These are phyloP conservation scores for Chionis minor DNA, from an alignment of 2,113 vertebrate species.

Conservation along the genomic window DNA sequence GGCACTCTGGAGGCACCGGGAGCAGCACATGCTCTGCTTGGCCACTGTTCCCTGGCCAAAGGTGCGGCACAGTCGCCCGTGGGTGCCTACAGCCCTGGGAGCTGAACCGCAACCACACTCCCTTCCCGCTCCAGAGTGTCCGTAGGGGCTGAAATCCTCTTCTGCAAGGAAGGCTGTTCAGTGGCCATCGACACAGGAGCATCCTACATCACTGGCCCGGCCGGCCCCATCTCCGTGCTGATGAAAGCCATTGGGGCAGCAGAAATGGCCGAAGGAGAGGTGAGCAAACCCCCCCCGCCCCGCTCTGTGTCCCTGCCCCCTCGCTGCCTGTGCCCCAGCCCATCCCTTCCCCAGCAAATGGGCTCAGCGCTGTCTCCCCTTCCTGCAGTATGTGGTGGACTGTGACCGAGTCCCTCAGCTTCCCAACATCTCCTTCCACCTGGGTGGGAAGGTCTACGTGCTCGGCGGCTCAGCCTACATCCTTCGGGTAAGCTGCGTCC, in stretches of 20 bases:
- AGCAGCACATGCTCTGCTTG: not conserved
- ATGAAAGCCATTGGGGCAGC: constrained; percentile 87
- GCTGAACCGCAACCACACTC: not conserved
- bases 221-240: constrained; percentile 81
- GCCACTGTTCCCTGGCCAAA: not conserved
- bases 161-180: constrained; percentile 87
- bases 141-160: constrained; percentile 78
- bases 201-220: constrained; percentile 91
- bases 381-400: constrained; percentile 84
- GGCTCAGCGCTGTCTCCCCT: not conserved
- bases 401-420: constrained; percentile 84
- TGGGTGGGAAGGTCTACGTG: constrained; percentile 82
- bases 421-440: constrained; percentile 89
- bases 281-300: constrained; percentile 42
- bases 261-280: constrained; percentile 81
- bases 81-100: not conserved
- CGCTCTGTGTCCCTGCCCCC: accelerated
- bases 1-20: accelerated
- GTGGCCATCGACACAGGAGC: constrained; percentile 90
- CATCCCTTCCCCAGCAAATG: not conserved
- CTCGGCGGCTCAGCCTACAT: constrained; percentile 87
- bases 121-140: constrained; percentile 77
- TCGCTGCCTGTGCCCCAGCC: accelerated
- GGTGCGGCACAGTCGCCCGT: accelerated
- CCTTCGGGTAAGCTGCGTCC: constrained; percentile 78